Evolutionary conservation across 2,888 invertebrate genomes (phyloP), one percentile per base, ranked within the genome.

Genomic region (Pherbina coryleti): DNA sequence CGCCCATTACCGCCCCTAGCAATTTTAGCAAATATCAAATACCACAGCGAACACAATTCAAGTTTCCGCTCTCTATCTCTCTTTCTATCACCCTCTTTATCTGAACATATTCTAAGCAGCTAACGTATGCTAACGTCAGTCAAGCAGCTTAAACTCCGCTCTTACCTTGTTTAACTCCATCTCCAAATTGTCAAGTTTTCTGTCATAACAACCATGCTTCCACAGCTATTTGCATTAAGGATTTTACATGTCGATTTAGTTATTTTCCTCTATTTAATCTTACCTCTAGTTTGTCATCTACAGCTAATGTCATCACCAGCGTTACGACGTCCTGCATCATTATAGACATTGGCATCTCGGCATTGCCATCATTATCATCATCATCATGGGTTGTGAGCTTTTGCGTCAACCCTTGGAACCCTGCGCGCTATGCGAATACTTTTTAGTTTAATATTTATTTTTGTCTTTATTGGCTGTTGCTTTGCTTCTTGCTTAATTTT

Each of bases 161-260:
- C 44, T 44, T 44, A 11, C 44, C 44, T 44, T 44, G 14, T 44
- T 37, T 44, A 11, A 44, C 11, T 14, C 44, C 44, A 11, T 11
- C 44, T 11, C 11, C 44, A 44, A 44, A 14, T 44, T 44, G 14
- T 14, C 11, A 44, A 44, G 44, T 44, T 44, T 44, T 44, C 44
- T 44, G 44, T 44, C 44, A 44, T 44, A 44, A 44, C 44, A 44
- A 44, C 44, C 11, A 44, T 3, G 44, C 44, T 44, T 74, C 79
- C 60, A 64, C 57, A 62, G 76, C 69, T 79, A 79, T 79, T 79
- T 79, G 79, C 76, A 64, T 79, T 79, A 70, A 76, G 74, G 76
- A 79, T 76, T 79, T 79, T 76, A 76, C 73, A 76, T 79, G 79
- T 79, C 79, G 76, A 76, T 76, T 79, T 79, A 74, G 57, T 70